Percentiles rank a stretch among this genome's conserved stretches.
phyloP scores from a whole-genome alignment of 2,888 invertebrate species.

The Drosophila leonis region DNA sequence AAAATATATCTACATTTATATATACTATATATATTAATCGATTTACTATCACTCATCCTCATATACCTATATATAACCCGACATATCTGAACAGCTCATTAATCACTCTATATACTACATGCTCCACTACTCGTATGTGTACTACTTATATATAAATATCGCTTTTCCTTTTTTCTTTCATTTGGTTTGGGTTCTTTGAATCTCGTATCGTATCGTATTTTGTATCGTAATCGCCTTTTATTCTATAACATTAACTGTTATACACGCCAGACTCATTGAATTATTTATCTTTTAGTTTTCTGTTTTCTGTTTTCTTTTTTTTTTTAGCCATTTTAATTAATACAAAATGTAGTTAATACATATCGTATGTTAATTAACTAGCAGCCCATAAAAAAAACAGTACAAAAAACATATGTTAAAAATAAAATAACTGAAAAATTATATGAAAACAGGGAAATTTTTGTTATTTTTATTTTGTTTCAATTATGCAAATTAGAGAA shows the following conservation, averaged over 20 bases:
- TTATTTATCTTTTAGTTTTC: neutral
- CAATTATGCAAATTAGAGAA: conserved; percentile 31
- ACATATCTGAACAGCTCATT: conserved; percentile 26
- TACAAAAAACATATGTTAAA: neutral
- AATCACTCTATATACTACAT: conserved; percentile 9
- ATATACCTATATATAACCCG: conserved; percentile 22
- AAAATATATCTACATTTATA: neutral
- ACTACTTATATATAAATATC: conserved; percentile 24
- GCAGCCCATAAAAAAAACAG: conserved; percentile 32
- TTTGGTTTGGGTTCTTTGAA: neutral
- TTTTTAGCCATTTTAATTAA: conserved; percentile 34
- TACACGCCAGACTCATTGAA: conserved; percentile 26
- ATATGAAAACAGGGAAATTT: neutral
- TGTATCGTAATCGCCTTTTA: conserved; percentile 39
- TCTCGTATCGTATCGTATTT: conserved; percentile 23
- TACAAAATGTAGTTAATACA: conserved; percentile 46
- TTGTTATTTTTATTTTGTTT: conserved; percentile 12
- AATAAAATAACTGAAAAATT: neutral
- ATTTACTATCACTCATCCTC: conserved; percentile 31
- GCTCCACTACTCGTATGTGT: conserved; percentile 27
- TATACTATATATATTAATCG: conserved; percentile 36
- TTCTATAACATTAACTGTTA: conserved; percentile 35
- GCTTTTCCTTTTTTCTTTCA: conserved; percentile 10
- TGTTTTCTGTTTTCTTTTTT: neutral
- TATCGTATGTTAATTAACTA: conserved; percentile 51